phyloP scores from a whole-genome alignment of 2,888 invertebrate species.

The Macrosiphum euphorbiae region DNA sequence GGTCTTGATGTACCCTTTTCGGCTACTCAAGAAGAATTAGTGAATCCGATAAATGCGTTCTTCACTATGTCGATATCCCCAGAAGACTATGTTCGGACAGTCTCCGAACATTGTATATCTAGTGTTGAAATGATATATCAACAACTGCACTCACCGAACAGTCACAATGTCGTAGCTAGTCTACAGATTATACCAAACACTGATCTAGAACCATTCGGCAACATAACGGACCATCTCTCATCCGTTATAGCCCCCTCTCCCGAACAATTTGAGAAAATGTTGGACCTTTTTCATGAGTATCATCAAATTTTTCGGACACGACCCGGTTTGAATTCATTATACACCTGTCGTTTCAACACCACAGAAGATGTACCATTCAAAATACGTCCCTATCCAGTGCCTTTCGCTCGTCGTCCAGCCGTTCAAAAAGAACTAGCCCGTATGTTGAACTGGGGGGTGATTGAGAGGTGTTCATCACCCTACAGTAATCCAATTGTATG shows the following conservation, averaged over 20 bases:
- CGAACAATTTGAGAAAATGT: background rate
- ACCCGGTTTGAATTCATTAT: background rate
- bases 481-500: background rate
- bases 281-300: background rate
- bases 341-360: background rate
- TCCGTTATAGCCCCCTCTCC: background rate
- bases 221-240: background rate
- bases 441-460: slow-evolving; percentile 19
- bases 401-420: background rate
- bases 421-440: background rate
- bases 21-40: background rate
- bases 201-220: background rate
- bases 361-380: background rate
- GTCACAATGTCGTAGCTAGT: too few species aligned
- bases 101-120: too few species aligned
- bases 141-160: too few species aligned
- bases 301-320: background rate
- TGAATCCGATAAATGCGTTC: background rate
- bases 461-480: background rate
- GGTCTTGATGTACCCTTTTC: background rate
- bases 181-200: too few species aligned
- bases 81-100: too few species aligned
- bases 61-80: background rate
- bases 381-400: background rate
- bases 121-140: too few species aligned